Conservation (phyloP, 1,140 invertebrate species). For the Steinernema feltiae region DNA sequence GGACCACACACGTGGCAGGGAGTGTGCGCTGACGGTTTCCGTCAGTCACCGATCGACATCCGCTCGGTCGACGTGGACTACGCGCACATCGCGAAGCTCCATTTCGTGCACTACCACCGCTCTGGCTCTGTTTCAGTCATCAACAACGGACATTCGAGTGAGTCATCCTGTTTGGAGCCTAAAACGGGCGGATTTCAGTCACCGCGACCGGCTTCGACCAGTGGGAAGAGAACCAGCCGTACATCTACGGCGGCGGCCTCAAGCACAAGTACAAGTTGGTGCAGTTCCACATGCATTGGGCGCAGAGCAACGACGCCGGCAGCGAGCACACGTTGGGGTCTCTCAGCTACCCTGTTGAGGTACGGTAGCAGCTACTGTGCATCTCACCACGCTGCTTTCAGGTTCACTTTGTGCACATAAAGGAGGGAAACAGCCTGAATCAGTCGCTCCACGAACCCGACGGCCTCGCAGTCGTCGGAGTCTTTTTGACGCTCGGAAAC, state of each 20-base stretch:
- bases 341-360: conserved; percentile 60
- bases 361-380: conserved; percentile 46
- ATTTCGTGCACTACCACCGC: conserved; percentile 51
- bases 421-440: conserved; percentile 40
- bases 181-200: too few relatives aligned
- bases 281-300: conserved; percentile 81
- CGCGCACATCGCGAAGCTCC: conserved; percentile 40
- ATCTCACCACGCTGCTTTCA: conserved; percentile 65
- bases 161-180: too few relatives aligned
- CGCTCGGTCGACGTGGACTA: conserved; percentile 49
- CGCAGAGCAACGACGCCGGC: conserved; percentile 71
- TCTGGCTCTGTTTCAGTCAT: conserved; percentile 41
- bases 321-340: conserved; percentile 80
- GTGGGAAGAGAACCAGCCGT: conserved; percentile 51
- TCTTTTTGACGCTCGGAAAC: conserved; percentile 45
- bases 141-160: conserved; percentile 53
- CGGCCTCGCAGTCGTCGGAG: conserved; percentile 54
- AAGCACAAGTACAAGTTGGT: conserved; percentile 70
- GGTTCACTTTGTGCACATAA: conserved; percentile 55
- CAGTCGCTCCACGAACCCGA: conserved; percentile 37
- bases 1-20: conserved; percentile 45
- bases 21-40: conserved; percentile 41
- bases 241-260: conserved; percentile 66
- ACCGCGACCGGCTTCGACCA: conserved; percentile 47
- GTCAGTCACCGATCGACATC: conserved; percentile 56